A percentile compares a stretch with the other conserved stretches of the same genome.
Conservation (phyloP, 1,140 invertebrate species). For the Calephelis nemesis region DNA sequence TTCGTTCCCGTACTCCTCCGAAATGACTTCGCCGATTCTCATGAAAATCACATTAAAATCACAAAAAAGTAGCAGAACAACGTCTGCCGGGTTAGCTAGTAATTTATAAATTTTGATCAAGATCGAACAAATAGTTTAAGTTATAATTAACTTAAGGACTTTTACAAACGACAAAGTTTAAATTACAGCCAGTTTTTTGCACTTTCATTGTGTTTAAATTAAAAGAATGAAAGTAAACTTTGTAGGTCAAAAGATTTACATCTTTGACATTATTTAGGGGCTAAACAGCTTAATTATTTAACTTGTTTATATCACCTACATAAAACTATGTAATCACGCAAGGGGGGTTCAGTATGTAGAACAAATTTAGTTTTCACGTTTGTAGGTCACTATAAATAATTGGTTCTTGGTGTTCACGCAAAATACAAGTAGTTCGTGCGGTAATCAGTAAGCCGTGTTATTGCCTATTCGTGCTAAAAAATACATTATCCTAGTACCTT, state of each 20-base stretch:
- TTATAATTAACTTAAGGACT: too few relatives aligned
- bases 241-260: slow-evolving; percentile 3
- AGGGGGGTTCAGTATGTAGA: slow-evolving; percentile 24
- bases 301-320: slow-evolving; percentile 17
- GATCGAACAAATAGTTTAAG: too few relatives aligned
- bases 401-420: slow-evolving; percentile 45
- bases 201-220: too few relatives aligned
- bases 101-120: too few relatives aligned
- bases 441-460: slow-evolving; percentile 28
- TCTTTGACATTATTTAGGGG: not conserved
- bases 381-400: slow-evolving; percentile 61
- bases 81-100: too few relatives aligned
- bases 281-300: not conserved
- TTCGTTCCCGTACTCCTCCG: too few relatives aligned
- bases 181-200: too few relatives aligned
- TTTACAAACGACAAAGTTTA: too few relatives aligned
- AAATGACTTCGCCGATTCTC: too few relatives aligned
- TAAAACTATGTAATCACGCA: slow-evolving; percentile 21
- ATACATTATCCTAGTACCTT: slow-evolving; percentile 22
- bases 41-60: too few relatives aligned
- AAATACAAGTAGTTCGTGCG: slow-evolving; percentile 42
- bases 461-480: slow-evolving; percentile 34
- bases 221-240: not conserved
- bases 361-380: slow-evolving; percentile 40
- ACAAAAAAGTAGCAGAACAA: too few relatives aligned